Percentiles rank a stretch among this genome's conserved stretches.
phyloP scores from a whole-genome alignment of 1,140 invertebrate genomes.

The Nasonia longicornis region DNA sequence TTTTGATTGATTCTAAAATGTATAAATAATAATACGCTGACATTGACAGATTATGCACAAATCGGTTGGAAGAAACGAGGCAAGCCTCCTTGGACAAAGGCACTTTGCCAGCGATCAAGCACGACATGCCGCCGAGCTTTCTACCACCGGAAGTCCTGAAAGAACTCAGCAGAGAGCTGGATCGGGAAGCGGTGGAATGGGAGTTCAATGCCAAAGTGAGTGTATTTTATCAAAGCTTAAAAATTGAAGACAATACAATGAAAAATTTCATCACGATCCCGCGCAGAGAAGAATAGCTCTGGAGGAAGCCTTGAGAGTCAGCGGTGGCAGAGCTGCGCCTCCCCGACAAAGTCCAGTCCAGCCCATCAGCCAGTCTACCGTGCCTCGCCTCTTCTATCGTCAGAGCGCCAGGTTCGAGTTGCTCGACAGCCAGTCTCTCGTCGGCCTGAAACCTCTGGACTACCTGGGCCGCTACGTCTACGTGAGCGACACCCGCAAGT shows the following conservation, averaged over 20 bases:
- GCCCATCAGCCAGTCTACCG: slow-evolving; percentile 62
- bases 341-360: slow-evolving; percentile 57
- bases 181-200: slow-evolving; percentile 75
- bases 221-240: slow-evolving; percentile 26
- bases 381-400: slow-evolving; percentile 75
- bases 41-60: background rate
- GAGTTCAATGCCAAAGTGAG: slow-evolving; percentile 76
- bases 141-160: slow-evolving; percentile 75
- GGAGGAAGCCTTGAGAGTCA: slow-evolving; percentile 74
- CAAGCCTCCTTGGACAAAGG: slow-evolving; percentile 50
- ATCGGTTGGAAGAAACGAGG: slow-evolving; percentile 6
- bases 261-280: too few relatives aligned
- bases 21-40: too few relatives aligned
- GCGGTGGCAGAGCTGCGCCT: slow-evolving; percentile 54
- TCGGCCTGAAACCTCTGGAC: slow-evolving; percentile 72
- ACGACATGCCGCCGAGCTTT: slow-evolving; percentile 62
- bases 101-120: slow-evolving; percentile 43
- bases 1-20: background rate
- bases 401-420: slow-evolving; percentile 76
- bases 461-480: slow-evolving; percentile 74
- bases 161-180: slow-evolving; percentile 75
- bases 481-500: slow-evolving; percentile 73
- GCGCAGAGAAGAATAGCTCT: slow-evolving; percentile 71
- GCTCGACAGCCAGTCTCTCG: slow-evolving; percentile 72
- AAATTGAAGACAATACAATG: background rate